Conservation (phyloP, 2,113 vertebrate species). For the Dicrurus megarhynchus region DNA sequence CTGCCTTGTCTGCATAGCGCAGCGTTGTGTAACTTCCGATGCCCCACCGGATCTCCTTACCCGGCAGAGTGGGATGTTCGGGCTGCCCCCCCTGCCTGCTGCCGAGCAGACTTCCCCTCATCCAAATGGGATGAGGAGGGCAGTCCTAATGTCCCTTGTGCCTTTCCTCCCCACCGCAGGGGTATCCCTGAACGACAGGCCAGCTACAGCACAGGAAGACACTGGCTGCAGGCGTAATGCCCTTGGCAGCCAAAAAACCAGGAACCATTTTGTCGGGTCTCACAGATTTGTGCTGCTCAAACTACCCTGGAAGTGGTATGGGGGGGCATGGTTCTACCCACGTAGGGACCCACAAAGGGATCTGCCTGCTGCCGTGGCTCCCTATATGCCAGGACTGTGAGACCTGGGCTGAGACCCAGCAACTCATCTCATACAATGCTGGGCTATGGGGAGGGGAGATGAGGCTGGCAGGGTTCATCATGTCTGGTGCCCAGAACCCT, state of each 20-base stretch:
- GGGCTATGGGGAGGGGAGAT: not conserved
- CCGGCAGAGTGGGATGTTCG: not conserved
- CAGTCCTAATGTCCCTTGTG: not conserved
- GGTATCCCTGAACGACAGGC: fast-evolving
- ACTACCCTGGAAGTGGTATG: not conserved
- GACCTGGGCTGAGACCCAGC: not conserved
- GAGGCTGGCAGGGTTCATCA: fast-evolving
- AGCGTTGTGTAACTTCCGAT: constrained; percentile 51
- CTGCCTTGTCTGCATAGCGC: constrained; percentile 14
- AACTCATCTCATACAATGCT: not conserved
- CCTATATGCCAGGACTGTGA: not conserved
- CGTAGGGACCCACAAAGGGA: fast-evolving
- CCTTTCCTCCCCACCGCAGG: not conserved
- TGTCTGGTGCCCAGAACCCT: fast-evolving
- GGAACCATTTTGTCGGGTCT: fast-evolving
- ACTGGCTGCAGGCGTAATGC: not conserved
- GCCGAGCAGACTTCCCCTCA: not conserved
- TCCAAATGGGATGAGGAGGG: not conserved
- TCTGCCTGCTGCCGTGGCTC: not conserved
- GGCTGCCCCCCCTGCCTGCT: not conserved
- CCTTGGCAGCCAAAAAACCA: not conserved
- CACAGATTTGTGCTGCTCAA: not conserved
- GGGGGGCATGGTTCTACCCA: fast-evolving
- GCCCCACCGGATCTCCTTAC: constrained; percentile 15
- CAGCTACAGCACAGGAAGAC: not conserved